phyloP scores from a whole-genome alignment of 2,113 vertebrate species.

The Raja brachyura region DNA sequence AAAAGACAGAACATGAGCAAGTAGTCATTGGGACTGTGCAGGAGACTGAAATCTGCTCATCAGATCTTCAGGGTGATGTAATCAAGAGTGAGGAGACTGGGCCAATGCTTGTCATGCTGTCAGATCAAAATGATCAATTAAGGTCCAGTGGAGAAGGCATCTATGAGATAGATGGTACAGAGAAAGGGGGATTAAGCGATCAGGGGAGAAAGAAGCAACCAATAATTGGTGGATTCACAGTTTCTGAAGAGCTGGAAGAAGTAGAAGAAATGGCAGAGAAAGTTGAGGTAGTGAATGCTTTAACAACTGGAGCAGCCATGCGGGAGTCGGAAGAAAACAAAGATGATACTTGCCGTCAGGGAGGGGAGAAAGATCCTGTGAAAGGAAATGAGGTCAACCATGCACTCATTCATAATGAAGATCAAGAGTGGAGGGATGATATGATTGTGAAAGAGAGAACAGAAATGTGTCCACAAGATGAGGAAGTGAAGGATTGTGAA shows the following conservation, averaged over 20 bases:
- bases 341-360: neutral
- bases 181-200: neutral
- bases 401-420: too few relatives aligned
- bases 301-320: too few relatives aligned
- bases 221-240: neutral
- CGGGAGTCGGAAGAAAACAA: neutral
- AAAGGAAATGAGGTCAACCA: neutral
- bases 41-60: neutral
- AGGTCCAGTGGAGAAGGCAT: neutral
- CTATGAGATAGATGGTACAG: neutral
- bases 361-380: too few relatives aligned
- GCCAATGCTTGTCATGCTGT: neutral
- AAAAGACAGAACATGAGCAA: conserved; percentile 32
- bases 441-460: neutral
- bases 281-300: neutral
- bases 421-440: neutral
- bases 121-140: neutral
- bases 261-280: neutral
- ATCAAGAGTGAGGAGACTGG: neutral
- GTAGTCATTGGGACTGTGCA: neutral
- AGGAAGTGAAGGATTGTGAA: neutral
- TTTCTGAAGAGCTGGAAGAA: neutral
- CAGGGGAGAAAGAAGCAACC: neutral
- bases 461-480: neutral
- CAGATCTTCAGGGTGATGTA: neutral